A percentile compares a stretch with the other conserved stretches of the same genome.
Conservation (phyloP, 2,888 invertebrate genomes). For the Pogonocherus hispidulus region DNA sequence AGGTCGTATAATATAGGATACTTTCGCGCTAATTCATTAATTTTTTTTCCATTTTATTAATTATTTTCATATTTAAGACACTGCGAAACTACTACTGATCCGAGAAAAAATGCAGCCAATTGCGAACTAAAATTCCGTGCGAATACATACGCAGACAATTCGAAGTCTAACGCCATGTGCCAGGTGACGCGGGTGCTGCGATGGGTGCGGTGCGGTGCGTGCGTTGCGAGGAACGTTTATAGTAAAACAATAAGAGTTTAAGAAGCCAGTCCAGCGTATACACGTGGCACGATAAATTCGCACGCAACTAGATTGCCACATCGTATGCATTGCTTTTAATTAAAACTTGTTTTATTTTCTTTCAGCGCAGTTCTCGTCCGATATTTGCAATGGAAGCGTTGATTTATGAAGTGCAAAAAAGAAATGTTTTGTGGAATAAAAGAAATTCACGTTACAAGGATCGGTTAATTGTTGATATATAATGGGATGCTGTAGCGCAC, state of each 20-base stretch:
- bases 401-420: constrained; percentile 15
- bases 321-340: background rate
- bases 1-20: too few relatives aligned
- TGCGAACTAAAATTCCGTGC: too few relatives aligned
- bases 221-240: constrained; percentile 1
- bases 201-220: background rate
- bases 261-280: background rate
- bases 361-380: constrained; percentile 10
- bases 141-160: too few relatives aligned
- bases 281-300: background rate
- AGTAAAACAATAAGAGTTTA: background rate
- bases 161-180: background rate
- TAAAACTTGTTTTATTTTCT: constrained; percentile 4
- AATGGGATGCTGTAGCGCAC: constrained; percentile 18
- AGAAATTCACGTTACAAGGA: constrained; percentile 27
- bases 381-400: constrained; percentile 15
- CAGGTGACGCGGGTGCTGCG: constrained; percentile 2
- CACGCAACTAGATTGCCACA: background rate
- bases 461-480: constrained; percentile 22
- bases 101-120: too few relatives aligned
- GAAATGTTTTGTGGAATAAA: constrained; percentile 30
- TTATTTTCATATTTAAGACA: too few relatives aligned
- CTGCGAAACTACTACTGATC: too few relatives aligned
- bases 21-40: too few relatives aligned
- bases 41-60: too few relatives aligned